Base-by-base conservation (phyloP, 1,140 invertebrate species). In the Hesperophylax magnus region DNA sequence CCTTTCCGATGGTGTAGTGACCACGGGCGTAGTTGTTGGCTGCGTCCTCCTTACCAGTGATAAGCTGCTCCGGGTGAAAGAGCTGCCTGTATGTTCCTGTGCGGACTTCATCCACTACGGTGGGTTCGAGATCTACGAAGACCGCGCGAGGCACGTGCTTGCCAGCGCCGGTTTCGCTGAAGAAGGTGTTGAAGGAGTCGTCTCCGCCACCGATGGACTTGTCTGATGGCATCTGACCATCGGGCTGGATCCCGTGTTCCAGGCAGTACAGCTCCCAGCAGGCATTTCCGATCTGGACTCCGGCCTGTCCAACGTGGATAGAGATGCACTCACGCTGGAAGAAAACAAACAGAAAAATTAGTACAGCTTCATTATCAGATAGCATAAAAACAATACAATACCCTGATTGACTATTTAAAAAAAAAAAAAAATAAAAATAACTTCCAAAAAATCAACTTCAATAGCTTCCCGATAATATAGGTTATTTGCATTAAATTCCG, bases 1-100 rank as follows among this genome's bases (percentile, higher is more conserved):
- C 96, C 89, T 96, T 97, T 82, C 96, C 96, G 86, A 97, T 96
- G 79, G 96, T 97, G 91, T 97, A 97, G 89, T 97, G 96, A 74
- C 96, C 96, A 85, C 96, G 92, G 39, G 95, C 96, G 85, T 96
- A 96, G 90, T 97, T 97, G 89, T 97, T 97, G 77, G 96, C 96
- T 34, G 96, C 96, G 87, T 97, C 96, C 89, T 97, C 96, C 87
- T 96, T 96, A 75, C 95, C 95, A 84, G 94, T 96, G 87, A 96
- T 95, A 85, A 96, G 91, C 88, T 96, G 95, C 88, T 96, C 95
- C 71, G 95, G 95, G 87, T 96, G 95, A 92, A 96, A 97, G 82
- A 97, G 91, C 88, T 96, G 94, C 65, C 95, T 91, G 90, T 97
- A 97, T 72, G 94, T 95, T 81, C 95, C 95, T 77, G 94, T 95